Conservation (phyloP, 1,140 invertebrate genomes). For the Galleria mellonella region DNA sequence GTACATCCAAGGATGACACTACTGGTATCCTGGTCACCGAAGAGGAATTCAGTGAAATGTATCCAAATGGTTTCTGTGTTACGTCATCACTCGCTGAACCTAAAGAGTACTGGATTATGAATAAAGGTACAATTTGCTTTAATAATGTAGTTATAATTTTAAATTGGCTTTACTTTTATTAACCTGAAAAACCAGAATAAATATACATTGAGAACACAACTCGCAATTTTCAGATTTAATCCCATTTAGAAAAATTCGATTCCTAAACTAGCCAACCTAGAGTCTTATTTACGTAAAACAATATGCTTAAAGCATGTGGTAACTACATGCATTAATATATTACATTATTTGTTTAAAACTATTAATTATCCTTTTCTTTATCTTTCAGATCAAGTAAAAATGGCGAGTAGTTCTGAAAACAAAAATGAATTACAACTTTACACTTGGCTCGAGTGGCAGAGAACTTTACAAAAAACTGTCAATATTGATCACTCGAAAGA, state of each 20-base stretch:
- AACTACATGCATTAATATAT: too few species aligned
- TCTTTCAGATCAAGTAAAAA: slow-evolving; percentile 22
- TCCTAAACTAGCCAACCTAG: too few species aligned
- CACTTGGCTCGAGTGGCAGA: slow-evolving; percentile 64
- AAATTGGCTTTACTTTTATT: too few species aligned
- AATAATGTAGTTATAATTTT: too few species aligned
- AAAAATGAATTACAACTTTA: slow-evolving; percentile 30
- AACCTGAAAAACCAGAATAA: too few species aligned
- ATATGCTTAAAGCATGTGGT: too few species aligned
- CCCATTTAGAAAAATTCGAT: too few species aligned
- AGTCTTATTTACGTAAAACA: too few species aligned
- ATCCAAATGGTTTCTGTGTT: slow-evolving; percentile 30
- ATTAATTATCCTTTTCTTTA: too few species aligned
- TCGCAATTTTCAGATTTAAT: too few species aligned
- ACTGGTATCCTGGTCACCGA: slow-evolving; percentile 19
- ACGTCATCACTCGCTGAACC: slow-evolving; percentile 16
- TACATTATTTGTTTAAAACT: too few species aligned
- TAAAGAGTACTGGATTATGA: slow-evolving; percentile 37
- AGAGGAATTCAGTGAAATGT: slow-evolving; percentile 41
- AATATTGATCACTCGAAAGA: slow-evolving; percentile 61
- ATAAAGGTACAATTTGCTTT: slow-evolving; percentile 24
- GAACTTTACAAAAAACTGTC: slow-evolving; percentile 51
- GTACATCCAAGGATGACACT: slow-evolving; percentile 1
- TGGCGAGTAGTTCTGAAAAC: slow-evolving; percentile 4
- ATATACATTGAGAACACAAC: too few species aligned